These are phyloP conservation scores for Dendrolimus pini DNA, from an alignment of 2,888 invertebrate genomes.

Conservation along the genomic window DNA sequence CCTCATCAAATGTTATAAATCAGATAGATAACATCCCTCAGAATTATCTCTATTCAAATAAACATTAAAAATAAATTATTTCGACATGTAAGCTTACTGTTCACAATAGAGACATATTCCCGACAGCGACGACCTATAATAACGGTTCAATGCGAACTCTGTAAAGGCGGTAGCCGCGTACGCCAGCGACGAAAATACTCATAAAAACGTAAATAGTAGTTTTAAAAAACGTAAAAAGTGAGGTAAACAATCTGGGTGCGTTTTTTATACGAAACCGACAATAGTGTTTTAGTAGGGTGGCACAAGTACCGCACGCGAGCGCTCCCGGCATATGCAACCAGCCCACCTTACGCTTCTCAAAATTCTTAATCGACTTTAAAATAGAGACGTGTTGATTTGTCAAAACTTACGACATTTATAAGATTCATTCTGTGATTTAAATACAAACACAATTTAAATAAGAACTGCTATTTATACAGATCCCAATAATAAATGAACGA, in stretches of 20 bases:
- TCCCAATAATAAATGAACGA: too few species aligned
- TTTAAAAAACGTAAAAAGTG: slow-evolving; percentile 72
- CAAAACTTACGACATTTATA: background rate
- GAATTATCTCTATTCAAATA: slow-evolving; percentile 38
- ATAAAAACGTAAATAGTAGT: slow-evolving; percentile 62
- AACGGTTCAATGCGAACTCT: slow-evolving; percentile 57
- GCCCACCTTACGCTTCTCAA: background rate
- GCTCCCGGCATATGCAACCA: slow-evolving; percentile 37
- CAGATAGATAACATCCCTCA: slow-evolving; percentile 16
- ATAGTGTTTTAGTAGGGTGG: slow-evolving; percentile 54
- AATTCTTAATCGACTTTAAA: background rate
- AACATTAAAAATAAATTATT: slow-evolving; percentile 67
- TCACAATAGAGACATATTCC: slow-evolving; percentile 50
- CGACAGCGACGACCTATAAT: slow-evolving; percentile 17
- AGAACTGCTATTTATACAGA: too few species aligned
- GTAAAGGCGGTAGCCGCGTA: slow-evolving; percentile 61
- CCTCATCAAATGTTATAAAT: background rate
- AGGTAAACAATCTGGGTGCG: slow-evolving; percentile 69
- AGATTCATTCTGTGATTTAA: too few species aligned
- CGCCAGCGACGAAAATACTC: slow-evolving; percentile 59
- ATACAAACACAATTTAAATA: too few species aligned
- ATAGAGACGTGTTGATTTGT: background rate
- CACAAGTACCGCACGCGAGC: slow-evolving; percentile 54
- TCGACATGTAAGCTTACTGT: slow-evolving; percentile 30
- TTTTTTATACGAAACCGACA: slow-evolving; percentile 59